Evolutionary conservation across 2,113 vertebrate genomes (phyloP), one percentile per base, ranked within the genome.

Genomic region (Amphiprion percula): DNA sequence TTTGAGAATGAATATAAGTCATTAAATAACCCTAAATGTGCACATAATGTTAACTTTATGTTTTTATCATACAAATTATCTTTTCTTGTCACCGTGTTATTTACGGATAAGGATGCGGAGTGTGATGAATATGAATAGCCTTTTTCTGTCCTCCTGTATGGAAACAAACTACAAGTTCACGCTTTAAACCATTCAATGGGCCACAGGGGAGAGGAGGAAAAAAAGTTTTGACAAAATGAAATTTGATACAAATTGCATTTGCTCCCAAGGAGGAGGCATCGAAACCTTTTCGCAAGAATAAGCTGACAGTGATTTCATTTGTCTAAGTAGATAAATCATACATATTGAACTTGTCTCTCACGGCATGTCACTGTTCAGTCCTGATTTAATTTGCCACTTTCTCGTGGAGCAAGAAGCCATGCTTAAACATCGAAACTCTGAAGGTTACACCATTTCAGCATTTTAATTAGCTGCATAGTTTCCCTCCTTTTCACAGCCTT

Each of bases 311-410:
- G 94, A 95, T 96, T 96, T 95, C 88, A 93, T 96, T 94, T 96
- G 94, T 95, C 94, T 94, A 94, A 95, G 91, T 87, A 96, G 94
- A 95, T 95, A 96, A 96, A 95, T 97, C 91, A 93, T 94, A 93
- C 76, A 82, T 94, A 93, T 91, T 95, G 94, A 96, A 87, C 91
- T 93, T 94, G 91, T 95, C 87, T 95, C 90, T 88, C 87, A 82
- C 77, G 83, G 74, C 77, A 86, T 94, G 94, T 94, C 92, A 92
- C 77, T 90, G 75, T 68, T 92, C 92, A 89, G 90, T 87, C 88
- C 63, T 95, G 82, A 96, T 96, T 97, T 93, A 93, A 97, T 97
- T 97, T 96, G 70, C 77, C 92, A 74, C 77, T 88, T 91, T 78
- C 66, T 82, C 77, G 55, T 60, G 68, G 62, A 72, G 79, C 65